Conservation (phyloP, 2,888 invertebrate species). For the Cephus runcator region DNA sequence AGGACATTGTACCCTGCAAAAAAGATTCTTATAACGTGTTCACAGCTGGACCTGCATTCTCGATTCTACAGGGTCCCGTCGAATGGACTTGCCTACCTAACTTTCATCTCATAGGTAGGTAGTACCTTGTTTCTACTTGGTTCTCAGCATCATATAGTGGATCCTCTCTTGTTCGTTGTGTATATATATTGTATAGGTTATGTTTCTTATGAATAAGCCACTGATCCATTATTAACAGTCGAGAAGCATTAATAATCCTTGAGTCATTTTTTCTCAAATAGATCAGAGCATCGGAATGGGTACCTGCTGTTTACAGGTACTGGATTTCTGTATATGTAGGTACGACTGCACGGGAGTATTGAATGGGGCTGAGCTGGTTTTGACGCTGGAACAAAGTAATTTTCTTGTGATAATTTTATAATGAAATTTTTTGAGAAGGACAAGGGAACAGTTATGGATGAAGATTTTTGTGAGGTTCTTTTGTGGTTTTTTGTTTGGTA, state of each 20-base stretch:
- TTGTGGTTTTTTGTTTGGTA: background rate
- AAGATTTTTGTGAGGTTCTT: background rate
- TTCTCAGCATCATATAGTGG: background rate
- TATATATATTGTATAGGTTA: background rate
- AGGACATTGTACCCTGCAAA: conserved; percentile 49
- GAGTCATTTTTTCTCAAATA: conserved; percentile 7
- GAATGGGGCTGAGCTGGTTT: background rate
- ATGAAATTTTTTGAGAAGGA: background rate
- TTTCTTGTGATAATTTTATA: background rate
- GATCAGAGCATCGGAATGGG: background rate
- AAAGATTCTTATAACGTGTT: conserved; percentile 48
- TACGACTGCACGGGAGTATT: background rate
- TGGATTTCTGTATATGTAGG: background rate
- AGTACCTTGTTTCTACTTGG: background rate
- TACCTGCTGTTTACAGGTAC: background rate
- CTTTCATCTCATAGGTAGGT: background rate
- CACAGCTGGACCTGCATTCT: conserved; percentile 55
- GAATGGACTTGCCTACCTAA: background rate
- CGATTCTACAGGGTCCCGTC: background rate
- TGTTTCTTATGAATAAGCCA: conserved; percentile 35
- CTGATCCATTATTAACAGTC: conserved; percentile 48
- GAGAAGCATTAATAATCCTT: conserved; percentile 50
- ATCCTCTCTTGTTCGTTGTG: background rate
- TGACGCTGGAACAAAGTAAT: background rate
- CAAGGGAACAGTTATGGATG: background rate